These are phyloP conservation scores for Endotricha flammealis DNA, from an alignment of 2,888 invertebrate genomes.

Conservation along the genomic window DNA sequence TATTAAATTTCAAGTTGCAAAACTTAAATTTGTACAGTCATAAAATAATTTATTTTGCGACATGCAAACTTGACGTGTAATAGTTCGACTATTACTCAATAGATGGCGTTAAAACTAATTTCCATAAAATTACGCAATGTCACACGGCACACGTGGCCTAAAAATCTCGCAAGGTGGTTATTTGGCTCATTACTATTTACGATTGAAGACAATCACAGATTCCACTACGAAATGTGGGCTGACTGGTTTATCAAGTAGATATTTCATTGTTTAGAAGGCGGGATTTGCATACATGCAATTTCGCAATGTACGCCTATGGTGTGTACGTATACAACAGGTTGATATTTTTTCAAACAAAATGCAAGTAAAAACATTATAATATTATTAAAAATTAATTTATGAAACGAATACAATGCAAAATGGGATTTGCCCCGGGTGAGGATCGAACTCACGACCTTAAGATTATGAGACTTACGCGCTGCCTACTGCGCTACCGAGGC, in stretches of 20 bases:
- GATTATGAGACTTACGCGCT: constrained; percentile 95
- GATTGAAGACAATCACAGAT: constrained; percentile 42
- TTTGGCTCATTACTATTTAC: constrained; percentile 40
- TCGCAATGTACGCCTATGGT: constrained; percentile 23
- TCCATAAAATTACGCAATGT: constrained; percentile 26
- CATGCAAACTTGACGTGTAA: not conserved
- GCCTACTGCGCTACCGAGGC: constrained; percentile 93
- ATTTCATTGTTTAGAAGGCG: constrained; percentile 43
- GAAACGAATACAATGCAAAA: too few species aligned
- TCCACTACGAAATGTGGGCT: constrained; percentile 40
- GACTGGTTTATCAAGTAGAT: constrained; percentile 31
- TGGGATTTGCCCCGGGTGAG: constrained; percentile 88
- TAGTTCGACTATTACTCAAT: constrained; percentile 30
- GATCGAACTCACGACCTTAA: constrained; percentile 98
- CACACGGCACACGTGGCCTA: constrained; percentile 25
- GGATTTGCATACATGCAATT: constrained; percentile 48
- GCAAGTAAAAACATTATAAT: too few species aligned
- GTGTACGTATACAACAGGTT: constrained; percentile 11
- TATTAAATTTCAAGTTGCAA: too few species aligned
- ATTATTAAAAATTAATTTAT: too few species aligned
- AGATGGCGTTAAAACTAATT: constrained; percentile 41
- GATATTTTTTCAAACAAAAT: too few species aligned
- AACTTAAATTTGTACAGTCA: not conserved
- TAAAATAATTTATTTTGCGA: not conserved
- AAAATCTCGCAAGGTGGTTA: constrained; percentile 32